Percentiles rank a stretch among this genome's conserved stretches.
Conservation (phyloP, 2,113 vertebrate genomes). For the Salvelinus fontinalis region DNA sequence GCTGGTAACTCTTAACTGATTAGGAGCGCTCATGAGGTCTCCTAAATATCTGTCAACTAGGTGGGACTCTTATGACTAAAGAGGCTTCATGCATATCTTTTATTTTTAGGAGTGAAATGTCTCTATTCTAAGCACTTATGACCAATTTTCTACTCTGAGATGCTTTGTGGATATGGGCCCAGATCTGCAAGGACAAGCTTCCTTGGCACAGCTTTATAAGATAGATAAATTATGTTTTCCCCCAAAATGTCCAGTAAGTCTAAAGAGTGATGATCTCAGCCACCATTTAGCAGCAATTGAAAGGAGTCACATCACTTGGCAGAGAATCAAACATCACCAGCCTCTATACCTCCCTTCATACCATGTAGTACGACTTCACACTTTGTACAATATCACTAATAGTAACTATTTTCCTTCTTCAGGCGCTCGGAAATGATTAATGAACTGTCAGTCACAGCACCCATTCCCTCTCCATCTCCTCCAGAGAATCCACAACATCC, state of each 20-base stretch:
- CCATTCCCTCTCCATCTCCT: background rate
- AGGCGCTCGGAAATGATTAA: background rate
- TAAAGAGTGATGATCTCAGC: background rate
- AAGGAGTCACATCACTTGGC: background rate
- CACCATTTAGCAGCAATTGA: background rate
- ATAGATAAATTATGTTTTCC: background rate
- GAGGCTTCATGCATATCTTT: too few species aligned
- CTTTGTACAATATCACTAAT: background rate
- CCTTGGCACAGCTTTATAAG: background rate
- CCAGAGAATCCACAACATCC: background rate
- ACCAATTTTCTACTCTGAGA: too few species aligned
- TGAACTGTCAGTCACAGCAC: background rate
- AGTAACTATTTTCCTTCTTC: background rate
- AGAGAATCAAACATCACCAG: background rate
- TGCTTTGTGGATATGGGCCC: too few species aligned
- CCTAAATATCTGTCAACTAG: too few species aligned
- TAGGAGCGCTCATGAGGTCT: too few species aligned
- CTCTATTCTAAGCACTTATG: too few species aligned
- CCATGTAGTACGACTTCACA: background rate
- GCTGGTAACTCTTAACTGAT: too few species aligned
- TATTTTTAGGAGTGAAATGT: too few species aligned
- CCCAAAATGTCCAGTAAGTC: background rate
- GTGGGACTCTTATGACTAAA: too few species aligned
- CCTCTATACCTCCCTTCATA: too few species aligned
- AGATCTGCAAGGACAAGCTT: background rate